A percentile compares a stretch with the other conserved stretches of the same genome.
Evolutionary conservation across 2,113 vertebrate genomes (phyloP).

Genomic region (Myotis davidii): DNA sequence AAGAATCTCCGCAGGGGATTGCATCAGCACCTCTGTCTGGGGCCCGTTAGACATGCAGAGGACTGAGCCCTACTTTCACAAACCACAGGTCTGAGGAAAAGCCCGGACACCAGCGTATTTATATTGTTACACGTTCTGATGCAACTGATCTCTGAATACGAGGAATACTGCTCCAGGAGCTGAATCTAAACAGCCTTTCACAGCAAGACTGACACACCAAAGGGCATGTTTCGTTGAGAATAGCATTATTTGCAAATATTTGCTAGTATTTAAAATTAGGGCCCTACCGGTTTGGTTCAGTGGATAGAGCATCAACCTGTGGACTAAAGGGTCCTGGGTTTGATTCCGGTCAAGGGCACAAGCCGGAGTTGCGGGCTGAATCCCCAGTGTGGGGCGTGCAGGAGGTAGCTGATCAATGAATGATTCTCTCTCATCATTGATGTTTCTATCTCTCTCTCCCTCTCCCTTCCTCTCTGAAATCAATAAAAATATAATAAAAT

Average conservation of each 20-base stretch:
- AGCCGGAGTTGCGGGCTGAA: too few species aligned
- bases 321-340: too few species aligned
- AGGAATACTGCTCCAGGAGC: too few species aligned
- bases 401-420: too few species aligned
- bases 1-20: background rate
- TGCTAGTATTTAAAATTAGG: background rate
- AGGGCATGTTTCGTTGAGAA: background rate
- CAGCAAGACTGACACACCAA: background rate
- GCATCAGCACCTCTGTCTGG: accelerated
- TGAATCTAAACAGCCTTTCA: background rate
- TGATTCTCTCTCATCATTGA: too few species aligned
- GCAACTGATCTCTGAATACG: background rate
- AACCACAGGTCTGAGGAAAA: background rate
- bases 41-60: accelerated
- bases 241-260: conserved; percentile 32
- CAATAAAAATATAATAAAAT: too few species aligned
- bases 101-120: background rate
- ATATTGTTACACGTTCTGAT: background rate
- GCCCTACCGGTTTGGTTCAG: too few species aligned
- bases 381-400: too few species aligned
- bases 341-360: too few species aligned
- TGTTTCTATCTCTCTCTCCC: too few species aligned
- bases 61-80: background rate
- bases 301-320: too few species aligned
- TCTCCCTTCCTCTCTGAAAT: too few species aligned